Percentiles rank a stretch among this genome's conserved stretches.
Conservation (phyloP, 1,140 invertebrate genomes). For the Gerris buenoi region DNA sequence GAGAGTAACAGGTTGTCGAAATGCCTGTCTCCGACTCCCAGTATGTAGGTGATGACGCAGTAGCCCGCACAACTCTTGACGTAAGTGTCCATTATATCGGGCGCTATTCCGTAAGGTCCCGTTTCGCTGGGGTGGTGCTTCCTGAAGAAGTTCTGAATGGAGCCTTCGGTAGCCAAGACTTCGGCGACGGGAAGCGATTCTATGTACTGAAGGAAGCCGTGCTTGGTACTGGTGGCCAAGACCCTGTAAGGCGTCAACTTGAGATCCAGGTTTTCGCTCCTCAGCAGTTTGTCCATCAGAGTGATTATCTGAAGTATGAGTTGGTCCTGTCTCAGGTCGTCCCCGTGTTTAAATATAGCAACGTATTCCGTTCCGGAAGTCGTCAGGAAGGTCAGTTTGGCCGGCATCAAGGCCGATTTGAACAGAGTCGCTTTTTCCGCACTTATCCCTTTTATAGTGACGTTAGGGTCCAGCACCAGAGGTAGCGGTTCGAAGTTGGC, state of each 20-base stretch:
- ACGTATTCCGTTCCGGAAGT: slow-evolving; percentile 73
- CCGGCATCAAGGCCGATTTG: slow-evolving; percentile 96
- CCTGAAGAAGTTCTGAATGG: slow-evolving; percentile 78
- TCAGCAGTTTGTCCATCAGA: slow-evolving; percentile 89
- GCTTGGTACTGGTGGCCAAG: slow-evolving; percentile 83
- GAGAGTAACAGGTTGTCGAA: slow-evolving; percentile 92
- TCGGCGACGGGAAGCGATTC: slow-evolving; percentile 86
- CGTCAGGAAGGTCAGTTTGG: slow-evolving; percentile 80
- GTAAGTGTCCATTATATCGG: slow-evolving; percentile 96
- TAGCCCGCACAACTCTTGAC: slow-evolving; percentile 96
- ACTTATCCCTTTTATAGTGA: slow-evolving; percentile 78
- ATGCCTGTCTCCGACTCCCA: slow-evolving; percentile 96
- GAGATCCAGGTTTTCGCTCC: slow-evolving; percentile 85
- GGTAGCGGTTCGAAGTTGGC: slow-evolving; percentile 81
- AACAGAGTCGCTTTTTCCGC: slow-evolving; percentile 81
- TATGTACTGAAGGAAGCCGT: slow-evolving; percentile 95
- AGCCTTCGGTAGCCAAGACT: slow-evolving; percentile 70
- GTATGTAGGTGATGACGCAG: slow-evolving; percentile 93
- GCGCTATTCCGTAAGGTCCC: slow-evolving; percentile 74
- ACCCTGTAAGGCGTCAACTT: slow-evolving; percentile 89
- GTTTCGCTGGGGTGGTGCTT: slow-evolving; percentile 76
- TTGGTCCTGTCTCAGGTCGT: slow-evolving; percentile 97
- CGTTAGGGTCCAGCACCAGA: slow-evolving; percentile 83
- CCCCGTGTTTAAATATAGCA: slow-evolving; percentile 96
- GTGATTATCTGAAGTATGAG: slow-evolving; percentile 94